Conservation (phyloP, 2,113 vertebrate species). For the Corapipo altera region DNA sequence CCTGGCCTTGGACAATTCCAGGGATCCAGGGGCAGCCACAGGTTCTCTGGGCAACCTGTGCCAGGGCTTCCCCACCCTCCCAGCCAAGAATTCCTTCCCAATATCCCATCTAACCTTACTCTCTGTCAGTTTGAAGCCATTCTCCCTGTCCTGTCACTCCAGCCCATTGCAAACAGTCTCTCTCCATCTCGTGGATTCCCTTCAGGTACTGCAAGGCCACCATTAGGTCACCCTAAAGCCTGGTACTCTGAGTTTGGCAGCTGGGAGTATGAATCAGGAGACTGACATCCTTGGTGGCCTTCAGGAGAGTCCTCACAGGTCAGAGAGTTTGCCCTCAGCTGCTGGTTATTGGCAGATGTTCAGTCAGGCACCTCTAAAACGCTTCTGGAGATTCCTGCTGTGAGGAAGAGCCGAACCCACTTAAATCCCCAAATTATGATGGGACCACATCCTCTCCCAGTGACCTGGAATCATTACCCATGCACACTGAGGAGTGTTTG, state of each 20-base stretch:
- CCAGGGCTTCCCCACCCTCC: rapidly evolving
- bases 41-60: not conserved
- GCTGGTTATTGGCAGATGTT: not conserved
- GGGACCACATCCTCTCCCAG: not conserved
- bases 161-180: not conserved
- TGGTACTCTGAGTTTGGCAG: not conserved
- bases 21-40: not conserved
- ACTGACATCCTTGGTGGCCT: not conserved
- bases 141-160: not conserved
- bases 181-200: not conserved
- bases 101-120: rapidly evolving
- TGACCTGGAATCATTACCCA: not conserved
- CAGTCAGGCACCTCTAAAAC: not conserved
- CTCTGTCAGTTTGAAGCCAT: not conserved
- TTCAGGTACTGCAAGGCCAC: not conserved
- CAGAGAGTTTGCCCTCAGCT: not conserved
- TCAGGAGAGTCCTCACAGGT: not conserved
- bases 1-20: not conserved
- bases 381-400: not conserved
- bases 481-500: not conserved
- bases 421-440: not conserved
- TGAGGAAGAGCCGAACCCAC: not conserved
- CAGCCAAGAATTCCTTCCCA: rapidly evolving
- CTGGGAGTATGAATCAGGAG: not conserved
- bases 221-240: not conserved